Evolutionary conservation across 2,113 vertebrate species (phyloP).

Genomic region (Cettia cetti): DNA sequence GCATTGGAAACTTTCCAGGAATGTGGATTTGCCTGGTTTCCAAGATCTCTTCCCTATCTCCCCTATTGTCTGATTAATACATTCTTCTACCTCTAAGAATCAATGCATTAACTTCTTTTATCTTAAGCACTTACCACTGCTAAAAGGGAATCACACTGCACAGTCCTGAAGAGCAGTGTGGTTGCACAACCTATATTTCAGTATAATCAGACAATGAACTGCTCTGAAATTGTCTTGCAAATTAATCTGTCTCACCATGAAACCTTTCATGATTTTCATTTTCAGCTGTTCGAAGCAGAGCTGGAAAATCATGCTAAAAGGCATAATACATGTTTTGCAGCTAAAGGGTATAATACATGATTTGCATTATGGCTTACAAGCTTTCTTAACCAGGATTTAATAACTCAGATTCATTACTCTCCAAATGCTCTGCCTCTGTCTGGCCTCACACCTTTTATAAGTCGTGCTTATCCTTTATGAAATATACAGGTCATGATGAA

Average conservation of each 20-base stretch:
- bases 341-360: not conserved
- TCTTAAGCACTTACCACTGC: not conserved
- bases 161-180: not conserved
- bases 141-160: not conserved
- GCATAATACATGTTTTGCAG: not conserved
- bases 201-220: not conserved
- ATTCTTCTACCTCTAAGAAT: not conserved
- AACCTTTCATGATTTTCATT: constrained; percentile 2
- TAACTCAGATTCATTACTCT: not conserved
- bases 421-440: not conserved
- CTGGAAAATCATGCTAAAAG: constrained; percentile 10
- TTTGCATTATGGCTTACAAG: not conserved
- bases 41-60: not conserved
- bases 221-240: not conserved
- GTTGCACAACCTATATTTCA: not conserved
- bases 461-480: not conserved
- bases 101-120: not conserved
- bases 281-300: not conserved
- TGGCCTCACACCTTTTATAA: not conserved
- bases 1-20: not conserved
- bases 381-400: not conserved
- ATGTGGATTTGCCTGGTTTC: not conserved
- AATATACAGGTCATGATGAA: not conserved
- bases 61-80: not conserved
- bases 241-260: not conserved